These are phyloP conservation scores for Druceiella hillmani DNA, from an alignment of 2,888 invertebrate genomes.

Conservation along the genomic window DNA sequence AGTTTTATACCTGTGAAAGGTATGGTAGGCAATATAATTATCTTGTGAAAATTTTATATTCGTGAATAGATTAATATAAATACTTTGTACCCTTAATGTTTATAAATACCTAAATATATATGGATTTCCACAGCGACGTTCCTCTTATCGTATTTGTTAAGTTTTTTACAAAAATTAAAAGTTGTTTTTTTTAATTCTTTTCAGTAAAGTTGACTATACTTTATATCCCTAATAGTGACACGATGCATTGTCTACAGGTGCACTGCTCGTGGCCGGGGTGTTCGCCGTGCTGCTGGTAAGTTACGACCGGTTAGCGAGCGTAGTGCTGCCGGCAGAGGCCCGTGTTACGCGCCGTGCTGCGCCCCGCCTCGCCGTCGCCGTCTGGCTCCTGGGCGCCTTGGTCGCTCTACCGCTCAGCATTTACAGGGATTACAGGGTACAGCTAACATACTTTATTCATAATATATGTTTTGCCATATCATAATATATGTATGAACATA, in stretches of 20 bases:
- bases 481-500: too few relatives aligned
- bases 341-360: slow-evolving; percentile 60
- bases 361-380: slow-evolving; percentile 56
- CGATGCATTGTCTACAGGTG: slow-evolving; percentile 41
- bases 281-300: slow-evolving; percentile 73
- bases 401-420: slow-evolving; percentile 62
- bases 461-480: too few relatives aligned
- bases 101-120: too few relatives aligned
- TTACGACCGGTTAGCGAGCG: slow-evolving; percentile 77
- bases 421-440: slow-evolving; percentile 57
- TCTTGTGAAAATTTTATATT: too few relatives aligned
- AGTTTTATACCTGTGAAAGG: too few relatives aligned
- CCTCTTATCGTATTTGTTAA: too few relatives aligned
- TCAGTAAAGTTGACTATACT: slow-evolving; percentile 6
- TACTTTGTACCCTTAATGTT: too few relatives aligned
- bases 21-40: too few relatives aligned
- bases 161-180: slow-evolving; percentile 40
- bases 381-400: slow-evolving; percentile 62
- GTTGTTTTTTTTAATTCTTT: slow-evolving; percentile 26
- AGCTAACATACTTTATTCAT: too few relatives aligned
- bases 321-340: slow-evolving; percentile 66
- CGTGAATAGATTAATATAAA: too few relatives aligned
- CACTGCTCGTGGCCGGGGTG: slow-evolving; percentile 69
- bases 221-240: slow-evolving; percentile 9
- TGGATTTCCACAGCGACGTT: too few relatives aligned